phyloP scores from a whole-genome alignment of 37 sponge, comb jelly and placozoan genomes.

The Beroe forskalii region DNA sequence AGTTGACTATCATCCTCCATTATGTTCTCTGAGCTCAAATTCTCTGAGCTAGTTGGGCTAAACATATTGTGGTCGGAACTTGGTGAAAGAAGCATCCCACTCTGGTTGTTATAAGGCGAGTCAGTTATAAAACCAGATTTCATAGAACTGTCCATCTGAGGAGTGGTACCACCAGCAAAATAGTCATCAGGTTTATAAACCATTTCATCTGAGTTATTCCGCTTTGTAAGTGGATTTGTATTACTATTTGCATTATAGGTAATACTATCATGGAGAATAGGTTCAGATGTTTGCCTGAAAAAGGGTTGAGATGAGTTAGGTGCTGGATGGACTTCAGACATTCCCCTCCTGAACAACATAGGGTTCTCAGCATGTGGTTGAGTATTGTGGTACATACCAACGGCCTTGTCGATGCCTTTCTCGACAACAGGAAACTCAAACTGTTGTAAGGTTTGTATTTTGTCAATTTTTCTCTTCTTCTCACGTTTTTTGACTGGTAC shows the following conservation, averaged over 20 bases:
- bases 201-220: constrained; percentile 27
- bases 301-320: constrained; percentile 1
- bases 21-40: constrained; percentile 8
- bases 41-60: constrained; percentile 58
- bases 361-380: not conserved
- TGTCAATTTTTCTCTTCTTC: constrained; percentile 57
- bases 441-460: constrained; percentile 24
- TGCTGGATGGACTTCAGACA: constrained; percentile 17
- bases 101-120: not conserved
- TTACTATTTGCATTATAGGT: not conserved
- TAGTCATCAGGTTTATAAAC: constrained; percentile 22
- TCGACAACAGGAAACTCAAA: constrained; percentile 51
- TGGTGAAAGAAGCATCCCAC: not conserved
- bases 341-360: not conserved
- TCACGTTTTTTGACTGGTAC: constrained; percentile 13
- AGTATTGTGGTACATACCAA: not conserved
- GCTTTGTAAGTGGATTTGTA: not conserved
- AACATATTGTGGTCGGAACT: not conserved
- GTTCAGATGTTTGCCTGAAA: constrained; percentile 42
- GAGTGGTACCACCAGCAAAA: not conserved
- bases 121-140: not conserved
- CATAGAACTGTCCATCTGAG: not conserved
- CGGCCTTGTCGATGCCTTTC: not conserved
- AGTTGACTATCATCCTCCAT: constrained; percentile 23
- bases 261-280: not conserved